Conservation (phyloP, 2,797 vertebrate genomes). For the Crenichthys baileyi region DNA sequence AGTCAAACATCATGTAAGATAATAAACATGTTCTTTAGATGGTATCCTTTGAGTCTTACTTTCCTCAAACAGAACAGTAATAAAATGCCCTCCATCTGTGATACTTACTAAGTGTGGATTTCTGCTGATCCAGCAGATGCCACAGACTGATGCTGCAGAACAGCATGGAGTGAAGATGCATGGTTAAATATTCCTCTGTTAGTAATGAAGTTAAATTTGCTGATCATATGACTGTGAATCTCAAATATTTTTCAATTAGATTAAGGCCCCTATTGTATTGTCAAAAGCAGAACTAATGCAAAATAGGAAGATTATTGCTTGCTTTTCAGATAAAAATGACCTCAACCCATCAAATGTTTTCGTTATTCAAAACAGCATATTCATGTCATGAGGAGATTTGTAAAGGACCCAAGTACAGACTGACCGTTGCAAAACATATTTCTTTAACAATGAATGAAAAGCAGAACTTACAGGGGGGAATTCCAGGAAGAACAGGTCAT, state of each 20-base stretch:
- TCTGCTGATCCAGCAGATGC: slow-evolving; percentile 36
- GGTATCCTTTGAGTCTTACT: neutral
- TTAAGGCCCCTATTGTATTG: neutral
- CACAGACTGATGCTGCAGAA: slow-evolving; percentile 20
- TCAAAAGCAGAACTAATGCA: neutral
- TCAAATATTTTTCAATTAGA: neutral
- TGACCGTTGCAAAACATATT: no score
- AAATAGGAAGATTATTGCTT: neutral
- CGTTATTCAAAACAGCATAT: neutral
- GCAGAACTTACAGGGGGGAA: no score
- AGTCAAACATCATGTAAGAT: slow-evolving; percentile 18
- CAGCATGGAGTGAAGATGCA: slow-evolving; percentile 13
- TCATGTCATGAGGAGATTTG: neutral
- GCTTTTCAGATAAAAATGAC: neutral
- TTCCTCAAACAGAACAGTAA: neutral
- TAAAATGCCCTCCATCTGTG: slow-evolving; percentile 14
- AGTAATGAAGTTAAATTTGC: slow-evolving; percentile 3
- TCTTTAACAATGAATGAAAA: no score
- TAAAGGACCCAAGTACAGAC: no score
- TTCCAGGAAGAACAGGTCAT: no score
- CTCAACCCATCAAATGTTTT: neutral
- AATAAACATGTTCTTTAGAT: slow-evolving; percentile 6
- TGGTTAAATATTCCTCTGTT: neutral
- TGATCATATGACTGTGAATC: slow-evolving; percentile 4
- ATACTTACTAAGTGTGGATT: slow-evolving; percentile 16